Evolutionary conservation across 2,113 vertebrate genomes (phyloP).

Genomic region (Cavia aperea): DNA sequence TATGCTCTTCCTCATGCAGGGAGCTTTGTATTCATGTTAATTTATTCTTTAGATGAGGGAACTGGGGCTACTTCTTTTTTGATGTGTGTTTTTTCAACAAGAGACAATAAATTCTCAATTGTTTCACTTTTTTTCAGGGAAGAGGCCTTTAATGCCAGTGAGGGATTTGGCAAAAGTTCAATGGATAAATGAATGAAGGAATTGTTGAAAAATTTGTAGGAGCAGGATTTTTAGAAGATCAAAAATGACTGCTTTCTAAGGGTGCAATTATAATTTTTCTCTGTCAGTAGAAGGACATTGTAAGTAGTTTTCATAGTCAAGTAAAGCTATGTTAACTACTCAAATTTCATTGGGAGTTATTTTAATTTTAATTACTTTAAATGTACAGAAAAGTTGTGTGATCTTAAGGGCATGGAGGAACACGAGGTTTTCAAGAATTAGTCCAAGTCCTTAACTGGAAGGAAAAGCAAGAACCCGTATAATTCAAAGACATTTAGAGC

Average conservation of each 20-base stretch:
- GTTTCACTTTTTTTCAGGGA: neutral
- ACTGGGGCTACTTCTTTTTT: neutral
- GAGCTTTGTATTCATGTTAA: neutral
- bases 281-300: neutral
- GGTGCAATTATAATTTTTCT: neutral
- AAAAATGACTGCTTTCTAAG: neutral
- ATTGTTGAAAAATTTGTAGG: neutral
- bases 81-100: neutral
- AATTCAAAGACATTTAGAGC: neutral
- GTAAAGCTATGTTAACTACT: neutral
- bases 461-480: neutral
- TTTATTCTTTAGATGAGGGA: neutral
- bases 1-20: neutral
- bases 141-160: neutral
- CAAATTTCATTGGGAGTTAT: neutral
- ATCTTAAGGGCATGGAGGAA: neutral
- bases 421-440: neutral
- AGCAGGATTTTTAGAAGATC: neutral
- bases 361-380: neutral
- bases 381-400: neutral
- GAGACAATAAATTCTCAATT: neutral
- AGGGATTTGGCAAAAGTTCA: constrained; percentile 7
- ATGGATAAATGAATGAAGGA: neutral
- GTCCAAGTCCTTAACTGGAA: neutral
- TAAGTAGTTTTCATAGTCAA: neutral